Conservation (phyloP, 2,113 vertebrate species). For the Ahaetulla prasina region DNA sequence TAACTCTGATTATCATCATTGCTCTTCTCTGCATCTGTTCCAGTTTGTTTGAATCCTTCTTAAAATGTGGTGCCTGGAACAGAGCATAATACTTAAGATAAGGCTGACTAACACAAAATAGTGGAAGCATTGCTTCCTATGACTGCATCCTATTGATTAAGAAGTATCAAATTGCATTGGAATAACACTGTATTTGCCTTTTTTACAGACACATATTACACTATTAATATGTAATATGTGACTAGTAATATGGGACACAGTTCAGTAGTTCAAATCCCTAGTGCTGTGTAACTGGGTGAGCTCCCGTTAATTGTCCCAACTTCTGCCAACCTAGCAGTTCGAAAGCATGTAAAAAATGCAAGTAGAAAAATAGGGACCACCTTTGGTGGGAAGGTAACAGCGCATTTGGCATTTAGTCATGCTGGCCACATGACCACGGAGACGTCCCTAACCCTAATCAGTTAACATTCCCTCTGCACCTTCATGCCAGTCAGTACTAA, state of each 20-base stretch:
- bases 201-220: neutral
- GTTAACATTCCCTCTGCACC: neutral
- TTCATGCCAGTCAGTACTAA: neutral
- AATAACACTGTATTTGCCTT: neutral
- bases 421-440: too few species aligned
- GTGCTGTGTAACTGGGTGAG: too few species aligned
- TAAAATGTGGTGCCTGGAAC: neutral
- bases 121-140: neutral
- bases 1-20: neutral
- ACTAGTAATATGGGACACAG: too few species aligned
- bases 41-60: neutral
- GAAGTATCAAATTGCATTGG: neutral
- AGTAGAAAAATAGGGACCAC: too few species aligned
- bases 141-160: neutral
- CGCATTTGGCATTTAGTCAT: too few species aligned
- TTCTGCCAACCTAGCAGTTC: too few species aligned
- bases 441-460: too few species aligned
- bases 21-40: neutral
- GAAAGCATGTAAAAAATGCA: too few species aligned
- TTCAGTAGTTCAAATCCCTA: too few species aligned
- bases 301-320: too few species aligned
- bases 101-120: neutral
- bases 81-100: neutral
- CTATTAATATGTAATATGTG: neutral
- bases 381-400: too few species aligned